Evolutionary conservation across 2,113 vertebrate genomes (phyloP).

Genomic region (Marmota flaviventris): DNA sequence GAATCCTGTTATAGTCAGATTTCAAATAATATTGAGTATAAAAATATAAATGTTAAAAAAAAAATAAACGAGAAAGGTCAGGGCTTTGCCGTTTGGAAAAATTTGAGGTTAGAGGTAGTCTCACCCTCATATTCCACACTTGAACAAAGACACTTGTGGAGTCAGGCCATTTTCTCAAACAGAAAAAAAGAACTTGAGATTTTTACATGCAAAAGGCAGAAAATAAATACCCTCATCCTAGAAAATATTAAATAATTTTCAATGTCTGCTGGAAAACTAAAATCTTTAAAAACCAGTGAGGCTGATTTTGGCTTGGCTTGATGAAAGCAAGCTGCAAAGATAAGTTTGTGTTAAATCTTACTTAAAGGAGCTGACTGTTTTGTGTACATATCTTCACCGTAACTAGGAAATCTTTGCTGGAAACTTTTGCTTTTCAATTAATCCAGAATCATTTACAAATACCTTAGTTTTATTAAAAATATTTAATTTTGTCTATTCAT

Average conservation of each 20-base stretch:
- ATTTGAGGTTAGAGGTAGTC: not conserved
- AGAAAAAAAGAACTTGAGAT: not conserved
- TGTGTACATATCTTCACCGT: not conserved
- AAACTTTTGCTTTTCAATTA: not conserved
- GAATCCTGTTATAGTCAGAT: not conserved
- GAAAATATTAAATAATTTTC: slow-evolving; percentile 17
- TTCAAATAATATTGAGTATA: slow-evolving; percentile 18
- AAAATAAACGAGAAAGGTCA: not conserved
- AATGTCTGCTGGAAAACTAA: slow-evolving; percentile 3
- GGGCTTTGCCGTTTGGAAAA: slow-evolving; percentile 19
- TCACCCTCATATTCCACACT: not conserved
- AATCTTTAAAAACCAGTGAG: not conserved
- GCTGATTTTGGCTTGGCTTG: not conserved
- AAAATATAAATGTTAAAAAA: slow-evolving; percentile 14
- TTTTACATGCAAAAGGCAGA: not conserved
- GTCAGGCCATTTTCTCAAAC: not conserved
- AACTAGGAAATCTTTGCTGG: not conserved
- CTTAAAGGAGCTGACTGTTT: not conserved
- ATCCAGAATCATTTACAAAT: not conserved
- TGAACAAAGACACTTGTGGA: slow-evolving; percentile 46
- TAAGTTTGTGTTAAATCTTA: not conserved
- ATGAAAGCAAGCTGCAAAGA: not conserved
- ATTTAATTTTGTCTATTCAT: not conserved
- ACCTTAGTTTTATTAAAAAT: not conserved
- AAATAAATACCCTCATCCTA: not conserved